Evolutionary conservation across 2,888 invertebrate species (phyloP).

Genomic region (Pyrrhosoma nymphula): DNA sequence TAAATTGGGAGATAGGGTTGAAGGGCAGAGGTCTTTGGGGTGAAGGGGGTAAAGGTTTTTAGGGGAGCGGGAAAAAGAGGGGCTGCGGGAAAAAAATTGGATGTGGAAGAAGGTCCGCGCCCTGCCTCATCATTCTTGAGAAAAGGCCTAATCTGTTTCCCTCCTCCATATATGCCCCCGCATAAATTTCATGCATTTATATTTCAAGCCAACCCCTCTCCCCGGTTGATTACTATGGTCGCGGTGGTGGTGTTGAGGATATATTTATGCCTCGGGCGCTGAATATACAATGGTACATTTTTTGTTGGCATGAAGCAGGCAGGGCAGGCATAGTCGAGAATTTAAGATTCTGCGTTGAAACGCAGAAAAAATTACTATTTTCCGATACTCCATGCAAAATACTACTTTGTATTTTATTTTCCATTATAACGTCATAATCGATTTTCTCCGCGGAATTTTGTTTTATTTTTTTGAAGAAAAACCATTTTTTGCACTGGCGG

Average conservation of each 20-base stretch:
- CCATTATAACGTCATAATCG: neutral
- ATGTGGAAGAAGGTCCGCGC: neutral
- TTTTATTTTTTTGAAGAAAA: no score
- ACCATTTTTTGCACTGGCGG: no score
- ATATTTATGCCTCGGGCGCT: neutral
- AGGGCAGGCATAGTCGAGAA: neutral
- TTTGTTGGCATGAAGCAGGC: neutral
- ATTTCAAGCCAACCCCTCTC: neutral
- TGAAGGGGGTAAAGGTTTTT: neutral
- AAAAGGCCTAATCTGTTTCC: neutral
- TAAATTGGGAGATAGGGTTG: neutral
- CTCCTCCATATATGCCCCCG: neutral
- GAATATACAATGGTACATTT: neutral
- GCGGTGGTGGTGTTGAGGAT: neutral
- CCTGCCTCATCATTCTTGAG: constrained; percentile 18
- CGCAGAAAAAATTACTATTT: neutral
- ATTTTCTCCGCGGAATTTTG: neutral
- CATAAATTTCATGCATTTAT: constrained; percentile 18
- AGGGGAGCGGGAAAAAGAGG: neutral
- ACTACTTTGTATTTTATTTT: neutral
- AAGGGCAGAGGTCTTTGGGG: neutral
- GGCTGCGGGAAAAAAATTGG: neutral
- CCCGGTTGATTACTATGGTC: neutral
- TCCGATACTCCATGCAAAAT: neutral
- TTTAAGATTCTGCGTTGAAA: neutral